Base-by-base conservation (phyloP, 1,140 invertebrate species). In the Drosophila miranda region DNA sequence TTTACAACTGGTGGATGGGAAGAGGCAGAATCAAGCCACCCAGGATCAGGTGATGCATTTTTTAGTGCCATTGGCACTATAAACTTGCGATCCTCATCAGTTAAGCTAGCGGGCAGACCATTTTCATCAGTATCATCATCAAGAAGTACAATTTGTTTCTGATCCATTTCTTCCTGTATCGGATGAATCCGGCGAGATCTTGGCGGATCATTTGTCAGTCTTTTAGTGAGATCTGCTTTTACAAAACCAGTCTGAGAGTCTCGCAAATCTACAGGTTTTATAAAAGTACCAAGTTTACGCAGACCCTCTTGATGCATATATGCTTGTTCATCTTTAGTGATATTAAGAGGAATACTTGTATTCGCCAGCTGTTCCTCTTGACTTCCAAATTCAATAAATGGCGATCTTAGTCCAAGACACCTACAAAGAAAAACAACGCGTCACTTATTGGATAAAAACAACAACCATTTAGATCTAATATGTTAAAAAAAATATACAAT, bases 31-130 rank as follows among this genome's bases (percentile, higher is more conserved):
- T 14, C 72, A 21, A 64, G 4, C 73, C 64, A 56, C 5, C 70
- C 71, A 6, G 78, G 60, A 72, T 90, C 89, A 3, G 86, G 79
- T 43, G 89, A 75, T 28, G 83, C 64, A 67, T 90, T 90, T 42
- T 90, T 90, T 30, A 91, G 55, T 34, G 90, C 89, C 89, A 91
- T 89, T 7, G 90, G 90, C 45, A 91, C 89, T 45, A 91, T 91
- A 26, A 90, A 90, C 61, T 90, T 90, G 8, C 84, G 84, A 52
- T 91, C 90, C 59, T 87, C 84, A 42, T 90, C 82, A 13, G 81
- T 89, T 13, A 89, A 55, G 67, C 89, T 89, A 63, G 86, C 72
- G 1, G 89, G 84, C 42, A 89, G 61, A 46, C 79, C 78, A 55
- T 90, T 89, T 34, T 89, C 89, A 66, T 90, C 89, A 28, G 83